Conservation (phyloP, 2,113 vertebrate genomes). For the Taurulus bubalis region DNA sequence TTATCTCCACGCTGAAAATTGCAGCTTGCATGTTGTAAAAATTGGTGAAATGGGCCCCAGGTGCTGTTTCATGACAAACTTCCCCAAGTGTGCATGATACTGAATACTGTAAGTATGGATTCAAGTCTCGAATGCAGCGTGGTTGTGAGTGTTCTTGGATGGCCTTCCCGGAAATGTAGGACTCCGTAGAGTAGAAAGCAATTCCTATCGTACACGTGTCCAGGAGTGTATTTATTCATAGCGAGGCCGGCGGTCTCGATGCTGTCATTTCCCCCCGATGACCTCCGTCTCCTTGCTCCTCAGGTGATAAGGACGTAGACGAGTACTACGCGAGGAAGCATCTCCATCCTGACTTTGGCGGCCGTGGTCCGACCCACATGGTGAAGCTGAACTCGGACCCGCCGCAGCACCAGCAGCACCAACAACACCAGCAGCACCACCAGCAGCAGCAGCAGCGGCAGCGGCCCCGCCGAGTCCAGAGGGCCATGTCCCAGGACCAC, state of each 20-base stretch:
- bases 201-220: neutral
- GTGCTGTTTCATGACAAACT: neutral
- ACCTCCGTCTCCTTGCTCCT: neutral
- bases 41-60: neutral
- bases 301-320: slow-evolving; percentile 93
- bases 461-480: slow-evolving; percentile 90
- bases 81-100: neutral
- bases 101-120: neutral
- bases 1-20: neutral
- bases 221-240: neutral
- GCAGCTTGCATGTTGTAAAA: neutral
- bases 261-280: neutral
- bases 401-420: slow-evolving; percentile 41
- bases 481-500: slow-evolving; percentile 98
- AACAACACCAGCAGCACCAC: neutral
- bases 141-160: neutral
- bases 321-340: slow-evolving; percentile 94
- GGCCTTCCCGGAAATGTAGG: neutral
- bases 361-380: slow-evolving; percentile 88
- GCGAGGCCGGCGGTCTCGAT: neutral
- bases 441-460: slow-evolving; percentile 82
- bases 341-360: slow-evolving; percentile 88
- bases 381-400: slow-evolving; percentile 91
- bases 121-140: neutral
- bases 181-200: neutral